These are phyloP conservation scores for Hiodon tergisus DNA, from an alignment of 2,113 vertebrate genomes.

Conservation along the genomic window DNA sequence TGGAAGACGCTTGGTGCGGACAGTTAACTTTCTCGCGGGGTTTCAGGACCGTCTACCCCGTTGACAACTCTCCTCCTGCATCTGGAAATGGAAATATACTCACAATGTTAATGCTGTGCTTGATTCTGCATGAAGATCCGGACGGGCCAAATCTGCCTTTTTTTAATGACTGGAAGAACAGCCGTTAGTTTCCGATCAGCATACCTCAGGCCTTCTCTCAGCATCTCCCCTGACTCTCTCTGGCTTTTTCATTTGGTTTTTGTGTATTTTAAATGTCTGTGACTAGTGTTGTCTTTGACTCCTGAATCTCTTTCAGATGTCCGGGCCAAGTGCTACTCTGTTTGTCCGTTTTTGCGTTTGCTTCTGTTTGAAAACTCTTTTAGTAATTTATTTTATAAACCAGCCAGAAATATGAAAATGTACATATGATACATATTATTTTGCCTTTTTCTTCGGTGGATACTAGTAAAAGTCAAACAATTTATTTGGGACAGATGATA, in stretches of 20 bases:
- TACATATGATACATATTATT: no score
- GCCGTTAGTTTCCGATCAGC: background rate
- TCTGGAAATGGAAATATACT: background rate
- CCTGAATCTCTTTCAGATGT: slow-evolving; percentile 21
- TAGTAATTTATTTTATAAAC: slow-evolving; percentile 24
- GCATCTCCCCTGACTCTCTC: background rate
- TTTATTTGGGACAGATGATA: background rate
- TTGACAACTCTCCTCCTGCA: background rate
- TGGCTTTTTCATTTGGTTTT: background rate
- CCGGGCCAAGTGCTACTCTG: slow-evolving; percentile 47
- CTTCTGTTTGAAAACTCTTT: slow-evolving; percentile 10
- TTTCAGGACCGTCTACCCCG: background rate
- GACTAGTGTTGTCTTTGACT: slow-evolving; percentile 31
- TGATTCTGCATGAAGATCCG: background rate
- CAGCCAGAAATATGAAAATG: no score
- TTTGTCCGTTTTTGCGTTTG: slow-evolving; percentile 20
- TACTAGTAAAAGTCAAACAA: no score
- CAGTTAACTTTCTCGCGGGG: background rate
- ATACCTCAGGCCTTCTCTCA: background rate
- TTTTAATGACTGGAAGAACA: background rate
- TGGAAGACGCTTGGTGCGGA: no score
- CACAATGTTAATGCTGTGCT: background rate
- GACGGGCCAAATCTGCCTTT: background rate
- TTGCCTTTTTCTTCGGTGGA: no score
- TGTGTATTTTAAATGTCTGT: slow-evolving; percentile 9